Evolutionary conservation across 2,888 invertebrate genomes (phyloP).

Genomic region (Lasius fuliginosus): DNA sequence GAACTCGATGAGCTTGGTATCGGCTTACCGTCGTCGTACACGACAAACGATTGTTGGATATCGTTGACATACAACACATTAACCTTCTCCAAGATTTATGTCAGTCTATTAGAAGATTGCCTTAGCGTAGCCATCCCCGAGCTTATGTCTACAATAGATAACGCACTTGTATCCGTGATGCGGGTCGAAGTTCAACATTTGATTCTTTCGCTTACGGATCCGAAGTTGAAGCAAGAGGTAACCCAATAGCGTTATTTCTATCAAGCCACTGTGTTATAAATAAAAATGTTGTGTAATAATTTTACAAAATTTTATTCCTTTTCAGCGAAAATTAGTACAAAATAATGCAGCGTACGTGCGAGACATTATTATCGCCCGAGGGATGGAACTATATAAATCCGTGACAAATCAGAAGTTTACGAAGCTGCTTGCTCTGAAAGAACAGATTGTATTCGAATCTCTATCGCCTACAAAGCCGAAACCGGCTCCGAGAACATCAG

Average conservation of each 20-base stretch:
- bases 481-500: slow-evolving; percentile 88
- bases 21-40: slow-evolving; percentile 75
- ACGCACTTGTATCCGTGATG: slow-evolving; percentile 91
- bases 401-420: slow-evolving; percentile 81
- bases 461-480: slow-evolving; percentile 87
- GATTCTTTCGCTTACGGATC: slow-evolving; percentile 87
- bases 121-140: slow-evolving; percentile 92
- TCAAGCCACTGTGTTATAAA: neutral
- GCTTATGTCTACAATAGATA: slow-evolving; percentile 91
- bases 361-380: slow-evolving; percentile 87
- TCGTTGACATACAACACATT: slow-evolving; percentile 93
- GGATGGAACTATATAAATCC: slow-evolving; percentile 83
- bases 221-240: slow-evolving; percentile 88
- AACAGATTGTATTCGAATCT: slow-evolving; percentile 89
- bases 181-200: slow-evolving; percentile 91
- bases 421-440: slow-evolving; percentile 83
- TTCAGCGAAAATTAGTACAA: slow-evolving; percentile 89
- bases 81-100: slow-evolving; percentile 92
- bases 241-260: neutral
- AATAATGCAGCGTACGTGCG: slow-evolving; percentile 90
- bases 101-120: slow-evolving; percentile 92
- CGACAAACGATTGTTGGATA: slow-evolving; percentile 90
- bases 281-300: neutral
- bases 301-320: neutral
- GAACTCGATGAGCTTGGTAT: slow-evolving; percentile 83